These are phyloP conservation scores for Lottia gigantea DNA, from an alignment of 2,888 invertebrate species.

Conservation along the genomic window DNA sequence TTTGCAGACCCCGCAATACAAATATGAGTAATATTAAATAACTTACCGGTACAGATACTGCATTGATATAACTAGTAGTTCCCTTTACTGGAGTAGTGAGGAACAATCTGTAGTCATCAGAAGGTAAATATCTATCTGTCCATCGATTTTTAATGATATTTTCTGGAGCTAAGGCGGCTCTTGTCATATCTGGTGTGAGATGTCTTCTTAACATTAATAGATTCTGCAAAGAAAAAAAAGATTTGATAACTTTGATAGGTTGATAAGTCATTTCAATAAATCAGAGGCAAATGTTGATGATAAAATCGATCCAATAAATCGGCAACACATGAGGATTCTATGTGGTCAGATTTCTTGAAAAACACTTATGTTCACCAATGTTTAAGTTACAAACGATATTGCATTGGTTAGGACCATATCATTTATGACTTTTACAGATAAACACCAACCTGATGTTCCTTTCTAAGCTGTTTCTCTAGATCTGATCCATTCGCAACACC, in stretches of 20 bases:
- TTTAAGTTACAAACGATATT: too few species aligned
- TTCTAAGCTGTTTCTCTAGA: neutral
- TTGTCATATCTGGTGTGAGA: neutral
- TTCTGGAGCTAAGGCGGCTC: neutral
- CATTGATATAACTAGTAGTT: constrained; percentile 15
- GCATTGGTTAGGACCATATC: too few species aligned
- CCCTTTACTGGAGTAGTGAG: constrained; percentile 7
- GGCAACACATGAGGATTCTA: too few species aligned
- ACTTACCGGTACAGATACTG: constrained; percentile 14
- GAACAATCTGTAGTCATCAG: constrained; percentile 6
- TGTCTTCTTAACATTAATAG: neutral
- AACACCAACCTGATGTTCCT: neutral
- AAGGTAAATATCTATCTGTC: neutral
- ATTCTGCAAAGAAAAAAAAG: neutral
- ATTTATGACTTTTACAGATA: too few species aligned
- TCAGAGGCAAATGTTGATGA: too few species aligned
- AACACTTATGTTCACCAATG: too few species aligned
- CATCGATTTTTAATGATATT: constrained; percentile 2
- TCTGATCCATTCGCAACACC: neutral
- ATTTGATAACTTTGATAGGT: neutral
- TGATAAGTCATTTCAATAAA: too few species aligned
- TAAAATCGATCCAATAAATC: too few species aligned
- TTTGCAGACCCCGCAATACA: too few species aligned
- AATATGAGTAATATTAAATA: neutral
- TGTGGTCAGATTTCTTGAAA: too few species aligned